Conservation (phyloP, 2,888 invertebrate genomes). For the Andrena fulva region DNA sequence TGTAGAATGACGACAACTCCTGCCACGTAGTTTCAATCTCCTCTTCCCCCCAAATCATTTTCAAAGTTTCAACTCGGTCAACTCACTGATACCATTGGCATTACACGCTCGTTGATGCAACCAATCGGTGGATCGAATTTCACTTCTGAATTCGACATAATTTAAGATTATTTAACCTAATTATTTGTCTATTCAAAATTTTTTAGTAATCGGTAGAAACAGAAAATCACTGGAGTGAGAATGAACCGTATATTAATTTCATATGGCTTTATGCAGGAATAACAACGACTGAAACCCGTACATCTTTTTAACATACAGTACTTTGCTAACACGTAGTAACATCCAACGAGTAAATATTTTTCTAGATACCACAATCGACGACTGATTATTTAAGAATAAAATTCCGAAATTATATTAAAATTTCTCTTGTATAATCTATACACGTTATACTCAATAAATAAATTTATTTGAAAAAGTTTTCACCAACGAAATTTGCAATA, state of each 20-base stretch:
- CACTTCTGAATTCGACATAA: neutral
- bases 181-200: too few species aligned
- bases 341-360: neutral
- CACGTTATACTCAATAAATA: too few species aligned
- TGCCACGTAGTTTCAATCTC: slow-evolving; percentile 79
- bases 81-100: slow-evolving; percentile 49
- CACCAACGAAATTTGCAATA: too few species aligned
- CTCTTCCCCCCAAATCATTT: slow-evolving; percentile 77
- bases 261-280: neutral
- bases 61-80: slow-evolving; percentile 57
- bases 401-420: too few species aligned
- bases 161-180: neutral
- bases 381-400: too few species aligned
- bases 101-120: slow-evolving; percentile 23
- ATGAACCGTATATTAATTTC: neutral
- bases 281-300: neutral
- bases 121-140: neutral
- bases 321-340: neutral
- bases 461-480: too few species aligned
- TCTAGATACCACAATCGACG: neutral
- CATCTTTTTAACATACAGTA: too few species aligned
- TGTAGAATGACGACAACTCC: slow-evolving; percentile 81
- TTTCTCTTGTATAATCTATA: too few species aligned
- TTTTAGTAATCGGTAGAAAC: neutral
- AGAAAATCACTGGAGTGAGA: neutral